These are phyloP conservation scores for Fistularia commersonii DNA, from an alignment of 2,797 vertebrate genomes.

Conservation along the genomic window DNA sequence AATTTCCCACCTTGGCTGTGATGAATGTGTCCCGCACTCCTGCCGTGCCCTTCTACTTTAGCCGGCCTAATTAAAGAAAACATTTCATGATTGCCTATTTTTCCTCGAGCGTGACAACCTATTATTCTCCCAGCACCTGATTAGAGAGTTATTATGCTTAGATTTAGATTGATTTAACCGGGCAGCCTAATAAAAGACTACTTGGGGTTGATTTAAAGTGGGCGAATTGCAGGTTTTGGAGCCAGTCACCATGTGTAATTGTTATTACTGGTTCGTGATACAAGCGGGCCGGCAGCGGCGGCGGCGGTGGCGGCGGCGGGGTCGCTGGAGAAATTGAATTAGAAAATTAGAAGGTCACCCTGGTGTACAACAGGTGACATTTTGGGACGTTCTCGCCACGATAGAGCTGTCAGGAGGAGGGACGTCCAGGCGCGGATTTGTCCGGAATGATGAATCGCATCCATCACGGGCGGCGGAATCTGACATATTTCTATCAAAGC, in stretches of 20 bases:
- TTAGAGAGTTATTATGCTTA: conserved; percentile 99
- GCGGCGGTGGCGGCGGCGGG: too few species aligned
- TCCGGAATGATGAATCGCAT: conserved; percentile 90
- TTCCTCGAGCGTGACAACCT: conserved; percentile 99
- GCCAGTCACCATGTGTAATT: conserved; percentile 88
- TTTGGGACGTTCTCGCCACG: conserved; percentile 72
- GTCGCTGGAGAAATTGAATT: conserved; percentile 73
- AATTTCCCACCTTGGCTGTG: conserved; percentile 98
- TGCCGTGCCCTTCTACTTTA: conserved; percentile 92
- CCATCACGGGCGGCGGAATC: conserved; percentile 78
- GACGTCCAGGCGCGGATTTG: conserved; percentile 71
- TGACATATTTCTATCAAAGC: conserved; percentile 88
- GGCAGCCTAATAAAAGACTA: conserved; percentile 95
- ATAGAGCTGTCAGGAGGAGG: conserved; percentile 78
- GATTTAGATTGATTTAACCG: conserved; percentile 99
- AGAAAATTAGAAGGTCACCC: conserved; percentile 73
- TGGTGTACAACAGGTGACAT: conserved; percentile 87
- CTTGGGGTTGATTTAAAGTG: conserved; percentile 88
- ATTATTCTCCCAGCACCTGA: conserved; percentile 99
- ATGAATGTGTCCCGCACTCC: conserved; percentile 95
- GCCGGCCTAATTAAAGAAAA: conserved; percentile 99
- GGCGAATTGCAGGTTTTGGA: conserved; percentile 91
- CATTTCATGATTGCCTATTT: conserved; percentile 99
- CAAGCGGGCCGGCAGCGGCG: conserved; percentile 55
- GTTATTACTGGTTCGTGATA: conserved; percentile 78